These are phyloP conservation scores for Penaeus indicus DNA, from an alignment of 1,140 invertebrate species.

Conservation along the genomic window DNA sequence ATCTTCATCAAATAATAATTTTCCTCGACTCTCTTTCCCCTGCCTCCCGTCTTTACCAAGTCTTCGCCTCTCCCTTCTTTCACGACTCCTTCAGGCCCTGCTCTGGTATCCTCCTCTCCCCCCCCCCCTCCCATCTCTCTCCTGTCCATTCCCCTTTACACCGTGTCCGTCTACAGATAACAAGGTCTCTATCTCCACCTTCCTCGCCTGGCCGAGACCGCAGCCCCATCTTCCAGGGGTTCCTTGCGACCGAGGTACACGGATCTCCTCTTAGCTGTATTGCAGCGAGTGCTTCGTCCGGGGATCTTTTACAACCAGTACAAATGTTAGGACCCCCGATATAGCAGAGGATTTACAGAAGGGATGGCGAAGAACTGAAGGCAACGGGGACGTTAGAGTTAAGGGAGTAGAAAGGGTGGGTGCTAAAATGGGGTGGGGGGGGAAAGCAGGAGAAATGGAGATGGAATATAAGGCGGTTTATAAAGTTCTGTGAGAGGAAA, in stretches of 20 bases:
- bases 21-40: too few relatives aligned
- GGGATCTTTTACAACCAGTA: slow-evolving; percentile 36
- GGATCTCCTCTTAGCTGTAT: slow-evolving; percentile 48
- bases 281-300: slow-evolving; percentile 2
- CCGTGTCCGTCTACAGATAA: slow-evolving; percentile 41
- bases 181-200: slow-evolving; percentile 1
- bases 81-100: neutral
- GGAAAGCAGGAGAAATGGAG: neutral
- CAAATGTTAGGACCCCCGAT: slow-evolving; percentile 37
- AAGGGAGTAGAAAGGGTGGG: neutral
- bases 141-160: neutral
- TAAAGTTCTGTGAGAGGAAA: too few relatives aligned
- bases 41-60: too few relatives aligned
- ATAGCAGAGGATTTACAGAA: neutral
- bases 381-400: neutral
- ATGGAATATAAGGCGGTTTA: neutral
- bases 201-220: neutral
- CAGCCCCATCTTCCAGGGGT: slow-evolving; percentile 27
- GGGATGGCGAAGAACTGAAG: neutral
- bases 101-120: neutral
- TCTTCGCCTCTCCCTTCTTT: too few relatives aligned
- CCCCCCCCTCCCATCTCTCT: neutral
- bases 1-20: too few relatives aligned
- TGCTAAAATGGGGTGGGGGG: neutral
- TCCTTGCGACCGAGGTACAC: slow-evolving; percentile 29